A percentile compares a stretch with the other conserved stretches of the same genome.
phyloP scores from a whole-genome alignment of 2,888 invertebrate species.

The Fragum whitleyi region DNA sequence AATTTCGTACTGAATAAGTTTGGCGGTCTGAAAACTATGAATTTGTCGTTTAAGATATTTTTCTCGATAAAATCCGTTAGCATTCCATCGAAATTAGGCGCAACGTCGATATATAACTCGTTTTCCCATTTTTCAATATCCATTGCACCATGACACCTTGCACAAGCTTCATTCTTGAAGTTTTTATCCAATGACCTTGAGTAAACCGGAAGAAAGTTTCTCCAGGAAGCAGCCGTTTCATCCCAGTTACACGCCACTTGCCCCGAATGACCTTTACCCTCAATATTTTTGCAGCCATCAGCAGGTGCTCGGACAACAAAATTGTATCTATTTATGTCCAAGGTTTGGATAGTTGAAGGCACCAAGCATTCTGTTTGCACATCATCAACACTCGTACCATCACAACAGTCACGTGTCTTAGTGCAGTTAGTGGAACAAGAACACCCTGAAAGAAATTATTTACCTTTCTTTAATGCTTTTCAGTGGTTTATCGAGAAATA shows the following conservation, averaged over 20 bases:
- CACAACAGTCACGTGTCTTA: background rate
- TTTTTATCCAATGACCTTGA: background rate
- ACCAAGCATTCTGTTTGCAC: background rate
- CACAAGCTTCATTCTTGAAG: background rate
- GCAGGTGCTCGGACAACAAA: background rate
- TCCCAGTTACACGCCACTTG: background rate
- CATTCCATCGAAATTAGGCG: background rate
- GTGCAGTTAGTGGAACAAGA: background rate
- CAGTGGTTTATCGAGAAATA: too few relatives aligned
- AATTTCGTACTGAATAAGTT: background rate
- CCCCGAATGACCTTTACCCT: background rate
- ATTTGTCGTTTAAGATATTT: background rate
- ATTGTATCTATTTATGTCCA: background rate
- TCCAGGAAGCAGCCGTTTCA: background rate
- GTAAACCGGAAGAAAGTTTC: background rate
- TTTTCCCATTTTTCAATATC: background rate
- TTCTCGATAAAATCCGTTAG: background rate
- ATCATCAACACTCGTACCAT: background rate
- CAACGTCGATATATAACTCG: background rate
- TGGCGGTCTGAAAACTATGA: background rate
- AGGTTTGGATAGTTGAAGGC: background rate
- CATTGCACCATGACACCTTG: background rate
- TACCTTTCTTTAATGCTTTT: too few relatives aligned
- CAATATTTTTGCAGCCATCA: background rate
- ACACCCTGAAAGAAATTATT: constrained; percentile 3